These are phyloP conservation scores for Halcyon smyrnensis DNA, from an alignment of 2,797 vertebrate species.

Conservation along the genomic window DNA sequence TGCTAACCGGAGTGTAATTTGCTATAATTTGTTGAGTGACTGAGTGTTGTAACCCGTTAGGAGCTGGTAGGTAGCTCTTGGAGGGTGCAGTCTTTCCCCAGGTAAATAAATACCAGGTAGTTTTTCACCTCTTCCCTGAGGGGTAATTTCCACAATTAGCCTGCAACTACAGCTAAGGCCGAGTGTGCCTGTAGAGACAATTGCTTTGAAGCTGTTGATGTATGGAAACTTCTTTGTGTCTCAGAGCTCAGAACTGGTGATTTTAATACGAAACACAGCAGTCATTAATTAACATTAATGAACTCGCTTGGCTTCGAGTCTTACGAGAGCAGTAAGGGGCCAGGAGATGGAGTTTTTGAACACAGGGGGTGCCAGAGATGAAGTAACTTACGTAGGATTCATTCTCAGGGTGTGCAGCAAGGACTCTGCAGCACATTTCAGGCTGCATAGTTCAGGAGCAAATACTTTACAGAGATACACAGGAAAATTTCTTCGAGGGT, in stretches of 20 bases:
- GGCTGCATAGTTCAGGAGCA: background rate
- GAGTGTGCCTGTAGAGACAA: background rate
- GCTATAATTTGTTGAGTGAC: conserved; percentile 16
- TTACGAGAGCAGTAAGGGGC: background rate
- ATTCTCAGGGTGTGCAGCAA: background rate
- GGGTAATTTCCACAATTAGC: conserved; percentile 19
- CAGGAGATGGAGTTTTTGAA: background rate
- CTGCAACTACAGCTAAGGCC: background rate
- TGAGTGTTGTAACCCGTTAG: background rate
- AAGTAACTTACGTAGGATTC: background rate
- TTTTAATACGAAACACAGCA: conserved; percentile 65
- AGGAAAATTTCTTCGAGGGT: accelerated
- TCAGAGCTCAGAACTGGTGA: conserved; percentile 1
- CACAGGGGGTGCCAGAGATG: background rate
- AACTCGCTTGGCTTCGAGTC: background rate
- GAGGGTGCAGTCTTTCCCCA: background rate
- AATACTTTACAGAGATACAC: accelerated
- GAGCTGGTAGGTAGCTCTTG: background rate
- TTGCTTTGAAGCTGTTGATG: conserved; percentile 55
- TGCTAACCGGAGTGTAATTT: background rate
- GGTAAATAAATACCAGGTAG: background rate
- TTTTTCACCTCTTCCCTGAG: background rate
- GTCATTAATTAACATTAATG: conserved; percentile 68
- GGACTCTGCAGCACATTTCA: background rate
- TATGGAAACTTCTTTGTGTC: conserved; percentile 52